Base-by-base conservation (phyloP, 2,113 vertebrate species). In the Vidua chalybeata region DNA sequence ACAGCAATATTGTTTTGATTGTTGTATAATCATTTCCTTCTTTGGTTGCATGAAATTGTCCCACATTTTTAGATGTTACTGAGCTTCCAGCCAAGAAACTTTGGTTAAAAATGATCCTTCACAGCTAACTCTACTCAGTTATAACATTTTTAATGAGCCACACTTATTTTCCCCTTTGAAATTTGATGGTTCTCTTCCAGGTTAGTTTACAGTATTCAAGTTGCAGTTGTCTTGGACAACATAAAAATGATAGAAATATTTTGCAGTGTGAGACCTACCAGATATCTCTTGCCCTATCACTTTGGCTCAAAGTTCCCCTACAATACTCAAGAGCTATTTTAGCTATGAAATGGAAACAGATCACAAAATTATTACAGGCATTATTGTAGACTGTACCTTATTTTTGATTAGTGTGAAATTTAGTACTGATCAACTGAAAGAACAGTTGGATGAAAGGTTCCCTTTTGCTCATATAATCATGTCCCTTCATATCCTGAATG, bases 1-100 rank as follows among this genome's bases (percentile, higher is more conserved):
- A 82, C 39, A 48, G 7, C 62, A 75, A 72, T 77, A 90, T 62
- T 94, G 63, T 96, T 95, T 94, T 92, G 66, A 84, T 77, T 92
- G 75, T 87, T 94, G 48, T 88, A 46, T 75, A 94, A 94, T 81
- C 39, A 89, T 87, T 78, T 87, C 41, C 55, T 76, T 80, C 30
- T 61, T 93, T 79, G 51, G 30, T 51, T 91, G 45, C 62, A 37
- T 59, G 31, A 84, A 76, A 63, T 63, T 84, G 37, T 84, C 26
- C 24, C 45, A 52, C 20, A 41, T 48, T 96, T 96, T 90, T 4
- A 48, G 43, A 49, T 10, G 37, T 83, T 84, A 67, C 27, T 81
- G 72, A 84, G n/a, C 15, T 80, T 43, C 11, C n/a, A 93, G 73
- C 6, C 31, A 46, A 43, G 35, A 72, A 5, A 33, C 2, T 84